Base-by-base conservation (phyloP, 2,113 vertebrate genomes). In the Megalops atlanticus region DNA sequence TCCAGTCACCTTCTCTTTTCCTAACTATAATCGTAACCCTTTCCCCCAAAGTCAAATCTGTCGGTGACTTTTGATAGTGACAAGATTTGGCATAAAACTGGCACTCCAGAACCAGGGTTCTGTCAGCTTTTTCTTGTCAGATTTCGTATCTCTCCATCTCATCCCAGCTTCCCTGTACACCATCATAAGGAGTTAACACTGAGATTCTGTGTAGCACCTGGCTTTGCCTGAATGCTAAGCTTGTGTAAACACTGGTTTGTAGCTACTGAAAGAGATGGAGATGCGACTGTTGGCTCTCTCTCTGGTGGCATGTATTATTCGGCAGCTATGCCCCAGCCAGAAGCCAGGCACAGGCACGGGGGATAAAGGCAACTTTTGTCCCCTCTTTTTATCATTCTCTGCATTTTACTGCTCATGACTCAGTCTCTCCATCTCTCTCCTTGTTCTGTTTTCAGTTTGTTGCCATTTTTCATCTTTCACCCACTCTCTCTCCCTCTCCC, bases 331-430 rank as follows among this genome's bases (percentile, higher is more conserved):
- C 86, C 81, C 83, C 82, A 77, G 85, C 88, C 85, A 87, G 85
- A 84, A 82, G 75, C 77, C 84, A 84, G 88, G 90, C 86, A 78
- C 82, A 88, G 82, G 76, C 43, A 41, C 36, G 5, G 47, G 68
- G 31, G 36, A 80, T 80, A 73, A 80, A 80, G 70, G 45, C 35
- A 16, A 52, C 33, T 52, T 39, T 47, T 80, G 79, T 80, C 89
- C 83, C 18, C 68, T 80, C 0, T 73, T 70, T 52, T 82, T 89
- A 92, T 91, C 91, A 89, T 91, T 92, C 91, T 92, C 84, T 77
- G 86, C 87, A 91, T 91, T 91, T 92, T 89, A 87, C 82, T 88
- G 86, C 87, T 88, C 90, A 89, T 89, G 89, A 91, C 88, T 91
- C 87, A 89, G 89, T 91, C 84, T 88, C 85, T 84, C 82, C 87